Percentiles rank a stretch among this genome's conserved stretches.
Conservation (phyloP, 2,888 invertebrate species). For the Limulus polyphemus region DNA sequence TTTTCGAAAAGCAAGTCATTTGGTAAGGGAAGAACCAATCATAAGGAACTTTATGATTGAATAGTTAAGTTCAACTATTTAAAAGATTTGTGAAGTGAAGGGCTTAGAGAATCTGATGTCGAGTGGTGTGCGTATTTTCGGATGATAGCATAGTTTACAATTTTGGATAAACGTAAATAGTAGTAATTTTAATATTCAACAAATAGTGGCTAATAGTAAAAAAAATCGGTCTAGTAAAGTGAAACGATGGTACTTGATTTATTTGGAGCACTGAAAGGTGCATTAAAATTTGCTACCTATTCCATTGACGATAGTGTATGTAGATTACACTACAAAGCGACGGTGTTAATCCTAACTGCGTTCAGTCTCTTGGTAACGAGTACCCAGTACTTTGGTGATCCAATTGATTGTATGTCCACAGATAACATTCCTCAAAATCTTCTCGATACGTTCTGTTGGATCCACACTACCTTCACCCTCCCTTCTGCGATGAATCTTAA, state of each 20-base stretch:
- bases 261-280: background rate
- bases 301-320: constrained; percentile 23
- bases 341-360: constrained; percentile 18
- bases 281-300: constrained; percentile 8
- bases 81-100: too few relatives aligned
- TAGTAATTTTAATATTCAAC: too few relatives aligned
- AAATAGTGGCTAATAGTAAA: too few relatives aligned
- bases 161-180: too few relatives aligned
- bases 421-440: constrained; percentile 69
- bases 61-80: too few relatives aligned
- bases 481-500: constrained; percentile 40
- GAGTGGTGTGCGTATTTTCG: too few relatives aligned
- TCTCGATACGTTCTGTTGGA: constrained; percentile 88
- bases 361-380: constrained; percentile 21
- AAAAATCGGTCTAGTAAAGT: too few relatives aligned
- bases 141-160: too few relatives aligned
- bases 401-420: constrained; percentile 34
- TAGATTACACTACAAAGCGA: constrained; percentile 25
- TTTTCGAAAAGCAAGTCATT: too few relatives aligned
- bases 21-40: too few relatives aligned
- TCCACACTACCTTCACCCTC: constrained; percentile 80
- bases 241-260: background rate
- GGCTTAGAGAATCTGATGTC: too few relatives aligned
- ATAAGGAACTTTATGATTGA: too few relatives aligned
- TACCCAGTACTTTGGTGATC: constrained; percentile 26